Conservation (phyloP, 2,113 vertebrate species). For the Pelusios castaneus region DNA sequence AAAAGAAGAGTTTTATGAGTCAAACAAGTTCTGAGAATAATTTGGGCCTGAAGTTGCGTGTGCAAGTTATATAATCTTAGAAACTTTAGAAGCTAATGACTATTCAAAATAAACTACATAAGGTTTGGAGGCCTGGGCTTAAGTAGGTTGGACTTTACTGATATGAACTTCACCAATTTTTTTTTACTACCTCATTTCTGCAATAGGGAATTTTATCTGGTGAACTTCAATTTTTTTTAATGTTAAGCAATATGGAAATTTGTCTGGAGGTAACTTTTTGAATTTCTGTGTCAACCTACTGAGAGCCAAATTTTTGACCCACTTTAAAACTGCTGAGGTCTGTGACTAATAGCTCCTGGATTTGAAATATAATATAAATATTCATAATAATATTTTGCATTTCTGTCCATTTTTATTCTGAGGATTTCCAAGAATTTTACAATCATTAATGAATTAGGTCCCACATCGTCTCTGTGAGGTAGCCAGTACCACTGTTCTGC, state of each 20-base stretch:
- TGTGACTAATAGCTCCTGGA: constrained; percentile 16
- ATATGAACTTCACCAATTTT: not conserved
- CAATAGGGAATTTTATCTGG: not conserved
- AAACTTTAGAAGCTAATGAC: not conserved
- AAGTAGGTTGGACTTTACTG: not conserved
- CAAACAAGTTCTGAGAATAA: not conserved
- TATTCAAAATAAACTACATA: not conserved
- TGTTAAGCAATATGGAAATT: constrained; percentile 20
- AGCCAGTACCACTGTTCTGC: not conserved
- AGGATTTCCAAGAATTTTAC: constrained; percentile 22
- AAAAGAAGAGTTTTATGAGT: not conserved
- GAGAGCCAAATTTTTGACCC: constrained; percentile 44
- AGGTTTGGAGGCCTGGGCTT: not conserved
- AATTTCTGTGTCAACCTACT: constrained; percentile 39
- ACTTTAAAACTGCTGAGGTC: constrained; percentile 38
- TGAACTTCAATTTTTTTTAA: not conserved
- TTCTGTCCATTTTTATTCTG: constrained; percentile 9
- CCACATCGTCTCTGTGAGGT: constrained; percentile 21
- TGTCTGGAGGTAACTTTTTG: constrained; percentile 47
- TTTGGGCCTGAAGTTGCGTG: not conserved
- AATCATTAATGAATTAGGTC: constrained; percentile 50
- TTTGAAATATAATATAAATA: constrained; percentile 22
- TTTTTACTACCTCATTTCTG: not conserved
- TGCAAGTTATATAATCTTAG: not conserved
- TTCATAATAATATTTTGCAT: constrained; percentile 1